phyloP scores from a whole-genome alignment of 2,888 invertebrate species.

The Drosophila vallismaia region DNA sequence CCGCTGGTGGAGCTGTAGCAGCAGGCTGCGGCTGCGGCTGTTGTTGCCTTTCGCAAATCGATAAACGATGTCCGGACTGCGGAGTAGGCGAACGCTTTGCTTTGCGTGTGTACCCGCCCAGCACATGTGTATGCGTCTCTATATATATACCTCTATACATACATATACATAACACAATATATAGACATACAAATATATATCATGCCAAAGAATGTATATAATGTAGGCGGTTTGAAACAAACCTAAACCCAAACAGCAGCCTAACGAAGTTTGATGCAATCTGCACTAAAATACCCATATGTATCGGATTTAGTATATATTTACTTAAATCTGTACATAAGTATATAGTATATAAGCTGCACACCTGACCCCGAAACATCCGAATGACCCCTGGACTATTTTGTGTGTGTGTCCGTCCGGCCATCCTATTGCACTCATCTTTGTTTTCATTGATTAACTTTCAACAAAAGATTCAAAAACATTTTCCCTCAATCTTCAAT shows the following conservation, averaged over 20 bases:
- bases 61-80: constrained; percentile 76
- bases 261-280: constrained; percentile 39
- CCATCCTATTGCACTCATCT: constrained; percentile 13
- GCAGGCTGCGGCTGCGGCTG: constrained; percentile 27
- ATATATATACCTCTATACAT: background rate
- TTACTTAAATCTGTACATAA: constrained; percentile 7
- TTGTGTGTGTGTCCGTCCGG: constrained; percentile 1
- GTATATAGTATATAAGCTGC: background rate
- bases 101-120: constrained; percentile 52
- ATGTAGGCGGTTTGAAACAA: constrained; percentile 35
- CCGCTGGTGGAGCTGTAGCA: constrained; percentile 30
- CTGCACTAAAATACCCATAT: constrained; percentile 18
- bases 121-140: constrained; percentile 9
- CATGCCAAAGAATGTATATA: constrained; percentile 19
- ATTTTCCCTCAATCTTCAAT: background rate
- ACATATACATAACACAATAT: background rate
- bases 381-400: constrained; percentile 7
- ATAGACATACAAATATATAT: background rate
- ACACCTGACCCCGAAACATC: constrained; percentile 24
- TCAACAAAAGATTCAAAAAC: background rate
- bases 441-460: constrained; percentile 12
- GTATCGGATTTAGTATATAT: constrained; percentile 9
- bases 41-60: constrained; percentile 69
- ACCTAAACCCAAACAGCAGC: constrained; percentile 19
- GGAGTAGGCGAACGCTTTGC: constrained; percentile 63